Base-by-base conservation (phyloP, 2,797 vertebrate genomes). In the Sphenodon punctatus region DNA sequence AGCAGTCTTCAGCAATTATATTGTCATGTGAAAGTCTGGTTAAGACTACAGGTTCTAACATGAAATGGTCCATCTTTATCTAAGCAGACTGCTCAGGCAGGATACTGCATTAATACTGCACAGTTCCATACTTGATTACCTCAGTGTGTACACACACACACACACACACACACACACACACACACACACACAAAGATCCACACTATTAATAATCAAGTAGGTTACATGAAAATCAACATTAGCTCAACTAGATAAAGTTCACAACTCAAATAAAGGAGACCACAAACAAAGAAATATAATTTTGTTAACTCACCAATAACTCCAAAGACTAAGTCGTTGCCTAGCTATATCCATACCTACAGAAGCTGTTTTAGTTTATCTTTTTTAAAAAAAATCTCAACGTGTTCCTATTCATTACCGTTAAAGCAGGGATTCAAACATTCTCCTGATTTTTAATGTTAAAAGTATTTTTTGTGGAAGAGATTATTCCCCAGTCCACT, bases 31-130 rank as follows among this genome's bases (percentile, higher is more conserved):
- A 49, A 84, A 80, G 68, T 83, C 68, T 68, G 4, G 15, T 5
- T 25, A 84, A 84, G 89, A 95, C 92, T 94, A 93, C 94, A 94
- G 8, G 51, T 81, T 93, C 94, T 92, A 95, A 77, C 70, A 95
- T 93, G 90, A 93, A 91, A 46, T 42, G 78, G 73, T 55, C 66
- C 3, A 56, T 7, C 7, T 1, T 48, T 11, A 16, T 7, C 27
- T 45, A 20, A 36, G 23, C 61, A 78, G 17, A 34, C 59, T 34
- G 4, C 2, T 36, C 45, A 19, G 83, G 91, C 89, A 92, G 45
- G 67, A 75, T 93, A 94, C 94, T 92, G 89, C 60, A 82, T 88
- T 93, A 91, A 93, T 95, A 82, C 84, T 92, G 92, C 83, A 78
- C 1, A 2, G 85, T n/a, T 75, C 41, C 64, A 68, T 53, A 42